Base-by-base conservation (phyloP, 2,797 vertebrate genomes). In the Pterois miles region DNA sequence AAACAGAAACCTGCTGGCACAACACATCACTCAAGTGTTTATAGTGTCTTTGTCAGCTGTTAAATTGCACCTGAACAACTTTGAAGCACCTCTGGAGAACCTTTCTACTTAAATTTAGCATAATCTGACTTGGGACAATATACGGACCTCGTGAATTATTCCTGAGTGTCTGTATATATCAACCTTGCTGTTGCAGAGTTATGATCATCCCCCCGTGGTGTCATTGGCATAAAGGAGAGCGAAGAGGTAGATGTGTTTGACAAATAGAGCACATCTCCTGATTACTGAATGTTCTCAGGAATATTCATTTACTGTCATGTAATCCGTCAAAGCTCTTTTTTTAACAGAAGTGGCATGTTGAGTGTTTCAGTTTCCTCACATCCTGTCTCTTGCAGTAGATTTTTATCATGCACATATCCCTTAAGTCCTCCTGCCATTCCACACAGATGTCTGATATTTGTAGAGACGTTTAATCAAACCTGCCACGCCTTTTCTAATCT, bases 231-330 rank as follows among this genome's bases (percentile, higher is more conserved):
- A 71, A 75, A 86, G 53, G 50, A 73, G 40, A 80, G 82, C 56
- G 78, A 80, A 86, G 75, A 73, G 54, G 58, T 68, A 52, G 59
- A 78, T 23, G 59, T 85, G 54, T 84, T 68, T 85, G 70, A 80
- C 83, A 76, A 78, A 80, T 25, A 67, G 40, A 73, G 68, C 79
- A 66, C 54, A 71, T 22, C 78, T 76, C 66, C 84, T 81, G 81
- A 84, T 60, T 82, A 25, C 71, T 82, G 29, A 88, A 76, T 82
- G 65, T 80, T 71, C 50, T 68, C 33, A 60, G 68, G 57, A 87
- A 86, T 78, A 86, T 87, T 86, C 4, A 88, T 89, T 86, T 58
- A 27, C 52, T 78, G 46, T 77, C 71, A 71, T 50, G 16, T 75
- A 77, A 86, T 86, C 86, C 63, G 72, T 83, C 80, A 88, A 83